Conservation (phyloP, 64 coral and sea anemone species). For the Dendronephthya gigantea region DNA sequence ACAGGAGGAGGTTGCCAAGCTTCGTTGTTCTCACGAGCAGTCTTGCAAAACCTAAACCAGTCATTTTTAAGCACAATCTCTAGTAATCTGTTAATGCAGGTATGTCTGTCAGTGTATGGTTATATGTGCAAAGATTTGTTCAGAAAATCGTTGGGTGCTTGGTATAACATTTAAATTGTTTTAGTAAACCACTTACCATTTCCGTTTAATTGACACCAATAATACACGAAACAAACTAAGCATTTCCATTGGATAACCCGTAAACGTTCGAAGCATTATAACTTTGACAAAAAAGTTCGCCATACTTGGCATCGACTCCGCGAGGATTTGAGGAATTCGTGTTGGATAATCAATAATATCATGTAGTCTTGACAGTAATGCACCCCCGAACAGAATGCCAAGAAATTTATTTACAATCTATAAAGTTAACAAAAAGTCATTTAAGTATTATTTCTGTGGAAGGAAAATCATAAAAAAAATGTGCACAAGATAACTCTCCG, state of each 20-base stretch:
- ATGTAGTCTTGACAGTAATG: not conserved
- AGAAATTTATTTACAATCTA: constrained; percentile 11
- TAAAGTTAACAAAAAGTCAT: not conserved
- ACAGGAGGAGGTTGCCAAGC: not conserved
- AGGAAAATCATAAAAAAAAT: no score
- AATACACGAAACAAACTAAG: not conserved
- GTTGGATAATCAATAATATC: not conserved
- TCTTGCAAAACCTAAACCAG: not conserved
- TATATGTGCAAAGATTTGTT: no score
- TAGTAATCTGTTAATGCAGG: not conserved
- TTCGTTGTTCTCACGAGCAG: not conserved
- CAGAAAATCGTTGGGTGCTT: no score
- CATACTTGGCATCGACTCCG: not conserved
- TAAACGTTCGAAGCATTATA: not conserved
- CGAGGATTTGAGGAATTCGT: not conserved
- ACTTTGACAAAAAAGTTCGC: not conserved
- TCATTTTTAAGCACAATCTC: not conserved
- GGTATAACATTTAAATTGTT: no score
- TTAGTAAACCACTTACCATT: not conserved
- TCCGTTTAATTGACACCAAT: not conserved
- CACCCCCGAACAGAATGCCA: not conserved
- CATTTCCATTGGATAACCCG: not conserved
- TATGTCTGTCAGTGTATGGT: no score
- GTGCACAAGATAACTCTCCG: no score
- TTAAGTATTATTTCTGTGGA: no score